Evolutionary conservation across 2,113 vertebrate species (phyloP).

Genomic region (Heptranchias perlo): DNA sequence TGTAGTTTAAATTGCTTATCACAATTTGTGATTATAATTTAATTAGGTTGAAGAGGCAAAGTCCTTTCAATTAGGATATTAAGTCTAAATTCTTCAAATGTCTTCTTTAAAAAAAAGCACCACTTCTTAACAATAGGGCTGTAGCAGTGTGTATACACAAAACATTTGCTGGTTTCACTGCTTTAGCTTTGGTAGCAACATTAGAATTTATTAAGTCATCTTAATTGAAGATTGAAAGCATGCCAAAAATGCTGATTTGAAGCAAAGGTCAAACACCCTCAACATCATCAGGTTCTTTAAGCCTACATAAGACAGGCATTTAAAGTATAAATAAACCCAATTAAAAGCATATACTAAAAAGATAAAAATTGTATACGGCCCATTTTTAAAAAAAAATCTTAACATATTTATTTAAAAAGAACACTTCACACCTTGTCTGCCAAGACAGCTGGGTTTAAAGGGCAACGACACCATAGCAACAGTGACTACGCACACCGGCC

Average conservation of each 20-base stretch:
- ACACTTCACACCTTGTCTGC: not conserved
- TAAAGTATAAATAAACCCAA: not conserved
- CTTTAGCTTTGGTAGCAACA: not conserved
- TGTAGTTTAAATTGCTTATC: not conserved
- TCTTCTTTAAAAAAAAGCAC: not conserved
- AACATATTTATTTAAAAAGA: not conserved
- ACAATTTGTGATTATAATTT: not conserved
- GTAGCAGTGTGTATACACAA: not conserved
- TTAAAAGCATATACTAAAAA: not conserved
- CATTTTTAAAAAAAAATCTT: not conserved
- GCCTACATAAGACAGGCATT: not conserved
- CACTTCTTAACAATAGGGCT: not conserved
- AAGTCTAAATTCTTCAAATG: not conserved
- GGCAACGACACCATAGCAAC: conserved; percentile 17
- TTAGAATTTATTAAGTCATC: not conserved
- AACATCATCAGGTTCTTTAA: not conserved
- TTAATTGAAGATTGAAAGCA: not conserved
- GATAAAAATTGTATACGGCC: not conserved
- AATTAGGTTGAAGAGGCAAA: not conserved
- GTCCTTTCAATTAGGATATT: not conserved
- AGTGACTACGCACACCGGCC: not conserved
- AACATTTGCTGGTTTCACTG: not conserved
- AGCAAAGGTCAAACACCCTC: not conserved
- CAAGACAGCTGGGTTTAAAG: not conserved
- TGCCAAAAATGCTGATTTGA: not conserved